Base-by-base conservation (phyloP, 1,140 invertebrate species). In the Apis laboriosa region DNA sequence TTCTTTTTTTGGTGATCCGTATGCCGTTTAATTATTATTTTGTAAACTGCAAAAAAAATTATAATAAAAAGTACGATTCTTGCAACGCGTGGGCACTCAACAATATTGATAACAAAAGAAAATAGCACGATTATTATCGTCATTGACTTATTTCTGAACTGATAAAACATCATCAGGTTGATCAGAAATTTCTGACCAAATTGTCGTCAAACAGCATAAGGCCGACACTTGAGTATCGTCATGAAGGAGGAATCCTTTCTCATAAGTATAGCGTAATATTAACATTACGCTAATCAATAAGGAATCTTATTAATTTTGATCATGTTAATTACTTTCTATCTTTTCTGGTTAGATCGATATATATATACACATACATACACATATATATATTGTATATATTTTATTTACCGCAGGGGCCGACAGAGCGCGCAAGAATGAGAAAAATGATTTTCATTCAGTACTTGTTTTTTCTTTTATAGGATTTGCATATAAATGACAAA, bases 371-470 rank as follows among this genome's bases (percentile, higher is more conserved):
- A 43, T 43, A 43, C 34, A 43, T 43, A 43, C 34, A 7, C 34
- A 43, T 56, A 8, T 56, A 19, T 56, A 19, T 56, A 19, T 43
- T 82, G 56, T 82, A 82, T 61, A 82, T 82, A 77, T 81, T 85
- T 86, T 88, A 80, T 76, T 86, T 84, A 84, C 80, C 74, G 80
- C 87, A 88, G 84, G 80, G 80, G 77, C 88, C 74, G 66, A 88
- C 84, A 74, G 71, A 86, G 66, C 58, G 55, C 51, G 75, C 56
- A 53, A 34, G 60, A 76, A 63, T 66, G 53, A 80, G 80, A 53
- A 55, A 82, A 58, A 79, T 43, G 28, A 66, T 71, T 80, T 84
- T 86, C 51, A 74, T 80, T 80, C 17, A n/a, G 8, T 34, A 24
- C 64, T 68, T 84, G 24, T 77, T 76, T 64, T 72, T 64, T 43